These are phyloP conservation scores for Enteromius radiatus DNA, from an alignment of 2,797 vertebrate genomes.

Conservation along the genomic window DNA sequence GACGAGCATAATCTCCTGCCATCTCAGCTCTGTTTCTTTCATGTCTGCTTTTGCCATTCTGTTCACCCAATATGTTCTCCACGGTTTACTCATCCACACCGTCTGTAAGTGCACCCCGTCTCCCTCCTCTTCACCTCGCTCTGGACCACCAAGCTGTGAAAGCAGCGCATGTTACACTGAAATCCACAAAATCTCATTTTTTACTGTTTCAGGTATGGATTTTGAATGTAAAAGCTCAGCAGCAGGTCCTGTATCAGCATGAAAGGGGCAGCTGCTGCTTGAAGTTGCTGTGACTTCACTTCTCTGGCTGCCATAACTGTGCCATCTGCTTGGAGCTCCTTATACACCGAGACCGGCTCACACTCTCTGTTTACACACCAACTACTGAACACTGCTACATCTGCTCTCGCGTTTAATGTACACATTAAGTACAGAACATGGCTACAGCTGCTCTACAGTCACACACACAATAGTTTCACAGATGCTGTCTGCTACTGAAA, in stretches of 20 bases:
- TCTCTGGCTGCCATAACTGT: conserved; percentile 43
- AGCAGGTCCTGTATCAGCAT: conserved; percentile 23
- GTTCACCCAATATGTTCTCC: conserved; percentile 51
- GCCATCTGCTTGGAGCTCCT: conserved; percentile 55
- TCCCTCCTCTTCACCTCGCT: conserved; percentile 9
- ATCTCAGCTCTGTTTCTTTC: conserved; percentile 46
- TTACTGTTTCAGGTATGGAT: not conserved
- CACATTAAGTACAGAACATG: conserved; percentile 36
- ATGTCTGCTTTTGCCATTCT: conserved; percentile 51
- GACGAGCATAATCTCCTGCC: conserved; percentile 46
- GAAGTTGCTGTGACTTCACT: conserved; percentile 43
- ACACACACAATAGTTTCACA: conserved; percentile 12
- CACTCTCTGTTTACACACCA: conserved; percentile 38
- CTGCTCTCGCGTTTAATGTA: conserved; percentile 19
- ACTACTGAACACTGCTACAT: conserved; percentile 13
- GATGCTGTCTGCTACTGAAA: not conserved
- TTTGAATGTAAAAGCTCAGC: conserved; percentile 8
- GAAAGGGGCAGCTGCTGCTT: conserved; percentile 45
- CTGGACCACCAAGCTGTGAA: not conserved
- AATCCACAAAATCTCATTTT: not conserved
- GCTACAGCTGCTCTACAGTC: conserved; percentile 30
- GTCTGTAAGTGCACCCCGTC: conserved; percentile 29
- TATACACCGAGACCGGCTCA: conserved; percentile 32
- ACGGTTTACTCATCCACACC: conserved; percentile 47
- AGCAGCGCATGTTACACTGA: not conserved